A percentile compares a stretch with the other conserved stretches of the same genome.
phyloP scores from a whole-genome alignment of 2,113 vertebrate species.

The Thunnus thynnus region DNA sequence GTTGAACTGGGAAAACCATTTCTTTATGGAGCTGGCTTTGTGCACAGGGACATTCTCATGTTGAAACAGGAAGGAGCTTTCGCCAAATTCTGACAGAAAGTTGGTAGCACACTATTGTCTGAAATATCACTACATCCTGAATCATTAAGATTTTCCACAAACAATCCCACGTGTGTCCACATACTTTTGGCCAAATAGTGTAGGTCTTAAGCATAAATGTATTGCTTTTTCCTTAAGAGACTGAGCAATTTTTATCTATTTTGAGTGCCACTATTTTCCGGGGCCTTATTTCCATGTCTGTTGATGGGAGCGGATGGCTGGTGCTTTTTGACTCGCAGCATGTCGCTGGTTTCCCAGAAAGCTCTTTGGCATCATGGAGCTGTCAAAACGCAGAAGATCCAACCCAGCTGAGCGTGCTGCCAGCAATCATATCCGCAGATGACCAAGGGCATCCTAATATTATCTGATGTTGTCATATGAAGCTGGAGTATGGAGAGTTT shows the following conservation, averaged over 20 bases:
- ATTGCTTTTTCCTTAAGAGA: too few species aligned
- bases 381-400: slow-evolving; percentile 31
- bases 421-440: slow-evolving; percentile 20
- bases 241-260: slow-evolving; percentile 1
- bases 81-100: too few species aligned
- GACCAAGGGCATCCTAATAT: slow-evolving; percentile 22
- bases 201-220: too few species aligned
- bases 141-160: too few species aligned
- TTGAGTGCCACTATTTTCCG: not conserved
- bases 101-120: not conserved
- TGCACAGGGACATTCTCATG: not conserved
- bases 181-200: too few species aligned
- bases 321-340: slow-evolving; percentile 29
- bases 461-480: slow-evolving; percentile 24
- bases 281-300: not conserved
- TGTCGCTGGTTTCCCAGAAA: slow-evolving; percentile 12
- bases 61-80: too few species aligned
- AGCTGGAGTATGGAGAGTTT: not conserved
- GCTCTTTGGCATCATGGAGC: slow-evolving; percentile 42
- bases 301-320: slow-evolving; percentile 7
- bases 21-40: not conserved
- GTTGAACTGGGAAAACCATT: not conserved
- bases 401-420: slow-evolving; percentile 22
- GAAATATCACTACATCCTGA: too few species aligned
- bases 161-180: too few species aligned